Percentiles rank a stretch among this genome's conserved stretches.
Evolutionary conservation across 1,140 invertebrate genomes (phyloP).

Genomic region (Piezodorus guildinii): DNA sequence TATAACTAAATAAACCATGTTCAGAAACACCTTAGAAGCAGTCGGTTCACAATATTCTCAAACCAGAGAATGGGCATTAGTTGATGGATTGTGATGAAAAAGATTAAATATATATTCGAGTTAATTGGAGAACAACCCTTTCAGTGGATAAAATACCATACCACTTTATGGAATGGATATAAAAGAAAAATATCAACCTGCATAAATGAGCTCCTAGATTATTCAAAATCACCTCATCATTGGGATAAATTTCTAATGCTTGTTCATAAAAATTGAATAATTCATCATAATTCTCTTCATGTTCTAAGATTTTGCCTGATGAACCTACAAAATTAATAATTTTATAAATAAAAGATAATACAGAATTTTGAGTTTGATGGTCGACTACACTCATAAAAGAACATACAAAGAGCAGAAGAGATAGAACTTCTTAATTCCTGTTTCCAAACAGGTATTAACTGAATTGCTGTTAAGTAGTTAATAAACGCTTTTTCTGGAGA

Average conservation of each 20-base stretch:
- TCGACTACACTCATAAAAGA: neutral
- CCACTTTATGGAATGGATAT: no score
- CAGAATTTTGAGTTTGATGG: neutral
- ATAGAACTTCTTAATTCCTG: slow-evolving; percentile 33
- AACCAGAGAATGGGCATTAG: no score
- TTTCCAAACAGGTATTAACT: slow-evolving; percentile 32
- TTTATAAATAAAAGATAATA: neutral
- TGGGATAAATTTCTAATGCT: slow-evolving; percentile 34
- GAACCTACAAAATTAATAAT: slow-evolving; percentile 29
- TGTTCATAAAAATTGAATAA: slow-evolving; percentile 36
- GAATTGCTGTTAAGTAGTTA: slow-evolving; percentile 34
- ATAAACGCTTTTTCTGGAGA: slow-evolving; percentile 35
- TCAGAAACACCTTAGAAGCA: no score
- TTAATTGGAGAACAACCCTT: no score
- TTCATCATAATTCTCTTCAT: slow-evolving; percentile 27
- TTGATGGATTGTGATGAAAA: no score
- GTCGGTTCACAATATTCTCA: no score
- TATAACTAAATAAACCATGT: no score
- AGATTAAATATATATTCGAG: no score
- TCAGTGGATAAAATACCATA: no score
- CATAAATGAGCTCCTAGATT: slow-evolving; percentile 33
- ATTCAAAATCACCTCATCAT: slow-evolving; percentile 34
- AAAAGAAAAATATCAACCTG: slow-evolving; percentile 32
- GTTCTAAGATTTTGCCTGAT: slow-evolving; percentile 32
- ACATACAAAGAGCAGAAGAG: slow-evolving; percentile 30